phyloP scores from a whole-genome alignment of 2,888 invertebrate genomes.

The Lasioglossum lativentre region DNA sequence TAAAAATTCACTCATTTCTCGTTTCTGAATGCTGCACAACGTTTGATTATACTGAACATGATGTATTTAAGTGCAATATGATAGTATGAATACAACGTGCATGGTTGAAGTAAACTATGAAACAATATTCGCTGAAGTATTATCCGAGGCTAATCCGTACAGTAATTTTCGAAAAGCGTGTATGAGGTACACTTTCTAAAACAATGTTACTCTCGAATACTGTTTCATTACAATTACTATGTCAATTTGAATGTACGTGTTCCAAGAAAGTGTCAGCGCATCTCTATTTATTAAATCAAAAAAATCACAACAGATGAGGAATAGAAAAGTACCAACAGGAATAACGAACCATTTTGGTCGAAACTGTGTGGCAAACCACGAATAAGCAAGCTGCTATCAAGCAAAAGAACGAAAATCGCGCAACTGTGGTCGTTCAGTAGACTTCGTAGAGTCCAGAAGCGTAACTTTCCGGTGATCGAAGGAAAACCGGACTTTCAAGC shows the following conservation, averaged over 20 bases:
- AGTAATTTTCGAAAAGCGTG: too few species aligned
- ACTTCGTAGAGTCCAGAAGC: not conserved
- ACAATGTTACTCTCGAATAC: too few species aligned
- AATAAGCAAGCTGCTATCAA: not conserved
- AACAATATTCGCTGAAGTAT: not conserved
- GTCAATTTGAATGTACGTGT: too few species aligned
- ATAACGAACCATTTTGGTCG: not conserved
- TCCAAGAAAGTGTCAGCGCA: too few species aligned
- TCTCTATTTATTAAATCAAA: not conserved
- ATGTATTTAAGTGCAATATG: too few species aligned
- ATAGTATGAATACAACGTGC: not conserved
- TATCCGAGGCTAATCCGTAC: not conserved
- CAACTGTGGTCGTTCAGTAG: not conserved
- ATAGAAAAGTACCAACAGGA: not conserved
- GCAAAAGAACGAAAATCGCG: not conserved
- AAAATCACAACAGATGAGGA: not conserved
- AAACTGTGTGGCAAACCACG: not conserved
- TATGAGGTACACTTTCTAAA: too few species aligned
- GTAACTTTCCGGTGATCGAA: slow-evolving; percentile 40
- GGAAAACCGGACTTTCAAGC: slow-evolving; percentile 55
- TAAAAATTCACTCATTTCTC: too few species aligned
- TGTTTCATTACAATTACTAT: not conserved
- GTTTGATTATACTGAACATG: not conserved
- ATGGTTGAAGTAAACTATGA: not conserved
- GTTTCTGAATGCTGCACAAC: too few species aligned